These are phyloP conservation scores for Lates calcarifer DNA, from an alignment of 2,113 vertebrate genomes.

Conservation along the genomic window DNA sequence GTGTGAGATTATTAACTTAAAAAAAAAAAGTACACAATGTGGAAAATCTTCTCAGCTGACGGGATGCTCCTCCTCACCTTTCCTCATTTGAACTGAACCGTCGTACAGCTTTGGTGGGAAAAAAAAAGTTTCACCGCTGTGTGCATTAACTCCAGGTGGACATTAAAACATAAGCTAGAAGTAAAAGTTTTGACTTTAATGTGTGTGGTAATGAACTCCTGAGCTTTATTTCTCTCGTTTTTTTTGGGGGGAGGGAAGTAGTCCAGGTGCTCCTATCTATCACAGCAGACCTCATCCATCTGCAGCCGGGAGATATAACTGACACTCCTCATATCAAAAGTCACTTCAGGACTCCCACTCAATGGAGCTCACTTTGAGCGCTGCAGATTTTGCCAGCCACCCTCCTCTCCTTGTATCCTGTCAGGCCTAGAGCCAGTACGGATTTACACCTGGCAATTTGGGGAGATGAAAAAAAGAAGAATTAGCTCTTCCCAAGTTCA, in stretches of 20 bases:
- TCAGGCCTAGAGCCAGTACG: constrained; percentile 64
- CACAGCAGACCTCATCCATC: constrained; percentile 67
- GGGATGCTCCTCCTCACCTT: constrained; percentile 1
- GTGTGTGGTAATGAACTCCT: constrained; percentile 42
- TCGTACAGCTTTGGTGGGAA: neutral
- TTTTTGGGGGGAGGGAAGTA: constrained; percentile 26
- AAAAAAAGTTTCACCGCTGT: constrained; percentile 44
- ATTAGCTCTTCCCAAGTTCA: constrained; percentile 77
- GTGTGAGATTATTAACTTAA: constrained; percentile 22
- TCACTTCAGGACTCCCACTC: constrained; percentile 68
- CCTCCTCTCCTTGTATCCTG: constrained; percentile 44
- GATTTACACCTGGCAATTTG: constrained; percentile 82
- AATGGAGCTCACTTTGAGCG: constrained; percentile 68
- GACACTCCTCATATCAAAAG: constrained; percentile 73
- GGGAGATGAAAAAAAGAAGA: constrained; percentile 72
- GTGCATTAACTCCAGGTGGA: constrained; percentile 57
- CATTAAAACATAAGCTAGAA: constrained; percentile 68
- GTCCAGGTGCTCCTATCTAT: constrained; percentile 68
- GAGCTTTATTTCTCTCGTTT: constrained; percentile 60
- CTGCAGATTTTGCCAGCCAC: constrained; percentile 38
- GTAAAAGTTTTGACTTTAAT: constrained; percentile 72
- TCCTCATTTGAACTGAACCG: constrained; percentile 35
- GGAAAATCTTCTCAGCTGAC: constrained; percentile 11
- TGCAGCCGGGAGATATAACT: constrained; percentile 77
- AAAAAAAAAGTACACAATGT: constrained; percentile 10